Base-by-base conservation (phyloP, 1,140 invertebrate genomes). In the Saccostrea cuccullata region DNA sequence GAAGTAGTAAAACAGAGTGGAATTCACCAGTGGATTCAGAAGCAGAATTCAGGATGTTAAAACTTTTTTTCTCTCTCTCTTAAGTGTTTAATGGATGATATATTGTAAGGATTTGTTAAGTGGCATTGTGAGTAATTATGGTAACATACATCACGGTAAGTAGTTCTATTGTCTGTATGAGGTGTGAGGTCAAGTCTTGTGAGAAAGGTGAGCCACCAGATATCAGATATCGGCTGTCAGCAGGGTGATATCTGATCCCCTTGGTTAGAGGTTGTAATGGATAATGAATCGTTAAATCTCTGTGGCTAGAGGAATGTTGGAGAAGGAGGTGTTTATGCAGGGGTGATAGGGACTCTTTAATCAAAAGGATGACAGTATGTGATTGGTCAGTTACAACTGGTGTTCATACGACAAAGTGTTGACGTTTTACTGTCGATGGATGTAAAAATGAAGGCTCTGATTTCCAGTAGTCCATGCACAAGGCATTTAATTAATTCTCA, bases 211-310 rank as follows among this genome's bases (percentile, higher is more conserved):
- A 64, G 58, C 58, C n/a, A 64, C 58, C 58, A 73, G 67, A 77
- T 77, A 77, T 77, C 70, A 77, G 70, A 77, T 77, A 77, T 77
- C 70, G 15, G 70, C 70, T 77, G 70, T 77, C 70, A 77, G 70
- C 70, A 77, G 26, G 70, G 23, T 77, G 70, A 77, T 77, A 77
- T 77, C 70, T 30, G 70, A 77, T 77, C 26, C 26, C 70, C 70
- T 26, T 77, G 70, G 70, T 77, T 77, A 77, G 26, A 15, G 58
- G 30, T 26, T 77, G 23, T 26, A 77, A 17, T 77, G 23, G 70
- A 30, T 77, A 77, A 77, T 77, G 70, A 77, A 77, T 77, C 26
- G 30, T 77, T 77, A 36, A 77, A 77, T 77, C 23, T 26, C 70
- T 36, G 30, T 13, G 70, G 26, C 26, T n/a, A 30, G 70, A 73